phyloP scores from a whole-genome alignment of 30 jellyfish, hydroid and myxozoan species.

The Hydractinia echinata region DNA sequence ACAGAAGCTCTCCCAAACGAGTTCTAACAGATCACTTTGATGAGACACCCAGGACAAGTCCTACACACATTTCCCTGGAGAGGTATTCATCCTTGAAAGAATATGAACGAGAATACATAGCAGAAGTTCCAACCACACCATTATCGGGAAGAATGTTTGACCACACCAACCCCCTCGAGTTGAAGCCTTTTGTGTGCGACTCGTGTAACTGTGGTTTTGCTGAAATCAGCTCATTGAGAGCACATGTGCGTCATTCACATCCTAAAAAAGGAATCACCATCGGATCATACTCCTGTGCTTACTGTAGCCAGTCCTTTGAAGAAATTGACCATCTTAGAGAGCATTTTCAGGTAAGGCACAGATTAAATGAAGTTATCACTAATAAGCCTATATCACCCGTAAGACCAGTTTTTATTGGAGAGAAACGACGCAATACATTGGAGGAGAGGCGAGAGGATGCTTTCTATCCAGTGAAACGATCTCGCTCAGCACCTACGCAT shows the following conservation, averaged over 20 bases:
- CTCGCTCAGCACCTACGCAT: background rate
- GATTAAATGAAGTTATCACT: background rate
- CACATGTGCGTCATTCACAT: conserved; percentile 98
- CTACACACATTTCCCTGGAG: background rate
- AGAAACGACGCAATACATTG: background rate
- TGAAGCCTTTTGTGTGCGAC: conserved; percentile 81
- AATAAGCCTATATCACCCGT: background rate
- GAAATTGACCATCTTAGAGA: conserved; percentile 45
- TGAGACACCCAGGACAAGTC: background rate
- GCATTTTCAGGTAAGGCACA: conserved; percentile 29
- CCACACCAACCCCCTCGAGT: conserved; percentile 17
- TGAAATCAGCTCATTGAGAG: conserved; percentile 65
- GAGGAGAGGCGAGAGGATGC: too few relatives aligned
- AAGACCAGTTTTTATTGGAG: background rate
- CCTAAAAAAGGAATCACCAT: conserved; percentile 65
- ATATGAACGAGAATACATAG: background rate
- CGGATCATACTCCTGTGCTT: conserved; percentile 70
- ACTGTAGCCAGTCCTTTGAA: conserved; percentile 48
- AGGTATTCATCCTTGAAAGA: background rate
- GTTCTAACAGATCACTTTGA: background rate
- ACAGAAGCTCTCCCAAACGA: background rate
- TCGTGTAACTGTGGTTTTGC: conserved; percentile 91
- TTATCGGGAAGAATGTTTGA: conserved; percentile 26
- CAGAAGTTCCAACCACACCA: conserved; percentile 13
- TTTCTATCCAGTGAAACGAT: too few relatives aligned